Evolutionary conservation across 2,888 invertebrate genomes (phyloP).

Genomic region (Coremacera marginata): DNA sequence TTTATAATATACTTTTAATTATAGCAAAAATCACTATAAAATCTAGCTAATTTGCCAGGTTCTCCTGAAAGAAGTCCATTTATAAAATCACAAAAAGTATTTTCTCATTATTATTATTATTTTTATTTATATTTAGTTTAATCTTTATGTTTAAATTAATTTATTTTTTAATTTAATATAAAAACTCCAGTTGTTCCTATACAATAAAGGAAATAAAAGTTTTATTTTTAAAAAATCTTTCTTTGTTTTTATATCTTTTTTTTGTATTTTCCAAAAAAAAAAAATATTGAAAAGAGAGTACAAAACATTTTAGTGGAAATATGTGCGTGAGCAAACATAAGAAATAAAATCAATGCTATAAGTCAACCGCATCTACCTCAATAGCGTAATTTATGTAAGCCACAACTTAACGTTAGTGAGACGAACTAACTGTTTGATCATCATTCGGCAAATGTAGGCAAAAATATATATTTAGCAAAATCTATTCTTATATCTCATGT

Average conservation of each 20-base stretch:
- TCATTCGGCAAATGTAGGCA: conserved; percentile 13
- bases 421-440: neutral
- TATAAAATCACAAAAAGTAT: conserved; percentile 26
- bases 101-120: conserved; percentile 40
- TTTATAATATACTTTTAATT: neutral
- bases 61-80: neutral
- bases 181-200: neutral
- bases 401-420: conserved; percentile 14
- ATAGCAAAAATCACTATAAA: conserved; percentile 19
- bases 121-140: conserved; percentile 51
- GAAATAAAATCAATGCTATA: conserved; percentile 47
- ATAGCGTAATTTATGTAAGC: conserved; percentile 55
- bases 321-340: conserved; percentile 26
- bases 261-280: neutral
- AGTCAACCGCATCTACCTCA: conserved; percentile 68
- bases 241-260: conserved; percentile 13
- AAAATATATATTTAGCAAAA: conserved; percentile 27
- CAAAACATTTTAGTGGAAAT: conserved; percentile 35
- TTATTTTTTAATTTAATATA: neutral
- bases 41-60: conserved; percentile 17
- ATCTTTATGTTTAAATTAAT: conserved; percentile 44
- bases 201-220: neutral
- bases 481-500: conserved; percentile 24
- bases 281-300: conserved; percentile 30
- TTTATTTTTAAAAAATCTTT: conserved; percentile 4